Evolutionary conservation across 2,888 invertebrate genomes (phyloP), one percentile per base, ranked within the genome.

Genomic region (Gibbula magus): DNA sequence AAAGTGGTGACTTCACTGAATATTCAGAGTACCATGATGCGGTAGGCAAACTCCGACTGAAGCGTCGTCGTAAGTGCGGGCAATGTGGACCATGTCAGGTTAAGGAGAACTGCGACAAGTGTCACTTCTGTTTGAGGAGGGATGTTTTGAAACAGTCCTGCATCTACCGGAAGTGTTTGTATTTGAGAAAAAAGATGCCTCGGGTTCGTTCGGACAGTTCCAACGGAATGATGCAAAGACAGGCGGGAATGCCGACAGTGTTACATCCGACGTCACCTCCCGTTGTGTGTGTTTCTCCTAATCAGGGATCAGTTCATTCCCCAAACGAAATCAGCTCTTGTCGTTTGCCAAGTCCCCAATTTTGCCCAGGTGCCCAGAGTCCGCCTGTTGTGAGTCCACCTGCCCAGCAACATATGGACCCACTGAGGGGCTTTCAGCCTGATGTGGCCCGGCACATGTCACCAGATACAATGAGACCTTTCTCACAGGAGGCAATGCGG

Each of bases 21-120:
- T 83, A 87, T 52, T 79, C 78, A 70, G 83, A 82, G 18, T 81
- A 78, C 20, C 83, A 82, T 73, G 77, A 81, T 18, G 82, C 80
- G 13, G 83, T 81, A 32, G 85, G 84, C 22, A 85, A 85, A 61
- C 85, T 87, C 25, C 85, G 89, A 1, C 86, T 89, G 54, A 90
- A 90, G 79, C 82, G 91, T 10, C 79, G 91, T 5, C 84, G 88
- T 10, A 80, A 90, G 13, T 91, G 91, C 84, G 91, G 91, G 2
- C 89, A 89, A 80, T 91, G 91, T 81, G 90, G 89, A 2, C 91
- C 91, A 1, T 91, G 91, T 83, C 89, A 91, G 80, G 89, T 91
- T 67, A 90, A 90, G 74, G 88, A 89, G 75, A 90, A 91, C 76
- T 91, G 91, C 81, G 88, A 87, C 84, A 88, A 89, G 79, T 91